Evolutionary conservation across 37 sponge, comb jelly and placozoan genomes (phyloP).

Genomic region (Ianthella basta): DNA sequence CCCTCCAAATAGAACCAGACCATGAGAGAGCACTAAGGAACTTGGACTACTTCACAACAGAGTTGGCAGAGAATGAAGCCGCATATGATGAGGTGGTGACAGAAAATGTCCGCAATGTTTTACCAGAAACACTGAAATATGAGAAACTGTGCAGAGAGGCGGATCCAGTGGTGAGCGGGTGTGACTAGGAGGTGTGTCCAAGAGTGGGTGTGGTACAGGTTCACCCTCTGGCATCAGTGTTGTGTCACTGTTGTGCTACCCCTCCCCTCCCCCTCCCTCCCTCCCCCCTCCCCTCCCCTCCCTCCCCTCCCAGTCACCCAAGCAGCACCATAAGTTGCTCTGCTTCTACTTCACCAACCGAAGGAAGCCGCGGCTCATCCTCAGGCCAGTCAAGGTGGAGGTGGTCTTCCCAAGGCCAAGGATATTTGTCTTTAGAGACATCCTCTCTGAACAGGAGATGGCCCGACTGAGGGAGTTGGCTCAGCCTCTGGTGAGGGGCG

Average conservation of each 20-base stretch:
- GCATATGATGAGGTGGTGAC: conserved; percentile 10
- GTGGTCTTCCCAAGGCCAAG: conserved; percentile 65
- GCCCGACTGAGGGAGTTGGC: conserved; percentile 76
- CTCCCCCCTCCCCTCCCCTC: neutral
- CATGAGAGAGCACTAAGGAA: conserved; percentile 70
- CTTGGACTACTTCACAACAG: conserved; percentile 49
- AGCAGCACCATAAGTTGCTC: conserved; percentile 57
- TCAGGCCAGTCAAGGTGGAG: conserved; percentile 84
- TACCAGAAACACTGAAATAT: conserved; percentile 46
- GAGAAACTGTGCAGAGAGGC: conserved; percentile 79
- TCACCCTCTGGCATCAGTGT: too few species aligned
- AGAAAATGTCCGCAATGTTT: neutral
- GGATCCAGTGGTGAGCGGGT: conserved; percentile 42
- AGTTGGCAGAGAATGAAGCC: conserved; percentile 39
- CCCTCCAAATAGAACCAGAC: conserved; percentile 37
- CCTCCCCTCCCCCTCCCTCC: neutral
- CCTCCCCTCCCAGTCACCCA: conserved; percentile 43
- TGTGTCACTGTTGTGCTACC: neutral
- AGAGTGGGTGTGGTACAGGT: neutral
- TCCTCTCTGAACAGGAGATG: conserved; percentile 85
- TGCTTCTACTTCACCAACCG: conserved; percentile 74
- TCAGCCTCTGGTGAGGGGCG: conserved; percentile 64
- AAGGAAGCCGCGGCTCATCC: conserved; percentile 68
- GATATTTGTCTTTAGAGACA: conserved; percentile 53
- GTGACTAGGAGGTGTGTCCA: neutral